These are phyloP conservation scores for Drosophila biarmipes DNA, from an alignment of 1,140 invertebrate species.

Conservation along the genomic window DNA sequence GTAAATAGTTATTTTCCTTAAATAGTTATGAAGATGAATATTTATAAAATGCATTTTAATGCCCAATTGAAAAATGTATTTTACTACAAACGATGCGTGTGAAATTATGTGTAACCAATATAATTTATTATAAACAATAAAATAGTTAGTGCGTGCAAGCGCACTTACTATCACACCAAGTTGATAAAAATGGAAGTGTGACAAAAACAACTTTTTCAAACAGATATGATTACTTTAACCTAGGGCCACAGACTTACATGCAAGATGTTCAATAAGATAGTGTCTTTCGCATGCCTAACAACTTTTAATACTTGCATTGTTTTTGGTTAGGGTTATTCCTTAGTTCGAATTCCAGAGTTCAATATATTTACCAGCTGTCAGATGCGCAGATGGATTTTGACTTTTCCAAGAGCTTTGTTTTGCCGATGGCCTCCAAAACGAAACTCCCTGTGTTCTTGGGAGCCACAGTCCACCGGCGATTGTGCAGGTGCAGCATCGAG, in stretches of 20 bases:
- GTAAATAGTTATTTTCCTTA: too few species aligned
- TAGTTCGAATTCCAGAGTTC: background rate
- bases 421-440: constrained; percentile 22
- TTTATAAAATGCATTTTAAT: too few species aligned
- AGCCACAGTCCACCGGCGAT: constrained; percentile 23
- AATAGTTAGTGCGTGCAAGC: background rate
- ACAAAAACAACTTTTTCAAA: constrained; percentile 2
- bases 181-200: constrained; percentile 6
- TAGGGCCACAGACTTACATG: background rate
- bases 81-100: too few species aligned
- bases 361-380: constrained; percentile 1
- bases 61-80: too few species aligned
- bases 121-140: too few species aligned
- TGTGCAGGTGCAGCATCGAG: constrained; percentile 36
- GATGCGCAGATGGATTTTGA: background rate
- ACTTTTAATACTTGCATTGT: background rate
- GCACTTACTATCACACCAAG: background rate
- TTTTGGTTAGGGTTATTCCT: too few species aligned
- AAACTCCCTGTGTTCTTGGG: background rate
- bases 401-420: constrained; percentile 32
- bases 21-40: too few species aligned
- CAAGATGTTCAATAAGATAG: background rate
- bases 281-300: background rate
- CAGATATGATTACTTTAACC: background rate
- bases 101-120: too few species aligned